Evolutionary conservation across 1,140 invertebrate species (phyloP), one percentile per base, ranked within the genome.

Genomic region (Calephelis nemesis): DNA sequence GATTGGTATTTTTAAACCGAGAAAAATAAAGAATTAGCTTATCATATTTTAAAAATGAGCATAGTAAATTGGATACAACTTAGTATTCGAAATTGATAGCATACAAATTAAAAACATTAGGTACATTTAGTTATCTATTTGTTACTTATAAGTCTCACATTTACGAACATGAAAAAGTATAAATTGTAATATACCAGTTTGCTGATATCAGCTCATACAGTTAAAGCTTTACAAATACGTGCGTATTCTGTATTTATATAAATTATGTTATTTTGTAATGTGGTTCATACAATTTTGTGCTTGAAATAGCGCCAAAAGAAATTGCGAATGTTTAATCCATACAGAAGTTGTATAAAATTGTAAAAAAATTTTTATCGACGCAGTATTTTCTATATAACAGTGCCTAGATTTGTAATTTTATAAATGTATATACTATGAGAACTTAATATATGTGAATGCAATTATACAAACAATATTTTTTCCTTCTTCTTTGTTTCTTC

Each of bases 321-420:
- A 54, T 13, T 19, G 10, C 50, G 15, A 54, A 54, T 30, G 15
- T 30, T 19, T 19, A 19, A 7, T 54, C 8, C 7, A 30, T 19
- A 9, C 8, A 9, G 50, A 54, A 5, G 50, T 54, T 52, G 50
- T 52, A 52, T 45, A 52, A 52, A 52, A 52, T 52, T 52, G 13
- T 52, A 19, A 52, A n/a, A 15, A 15, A 52, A 52, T n/a, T n/a
- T n/a, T n/a, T 19, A 19, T 88, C 85, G 81, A 83, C 84, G 66
- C 86, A 90, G 88, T 88, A 90, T 87, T 88, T 77, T 83, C 77
- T 84, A 75, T 71, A 73, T 83, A 83, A 75, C 80, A 85, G 79
- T 86, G 81, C 79, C 78, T 88, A 87, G 83, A 83, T 88, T 82
- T 82, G 81, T 87, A 87, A 81, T 84, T 84, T 88, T 86, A 75